phyloP scores from a whole-genome alignment of 2,113 vertebrate species.

The Mesembrinibis cayennensis region DNA sequence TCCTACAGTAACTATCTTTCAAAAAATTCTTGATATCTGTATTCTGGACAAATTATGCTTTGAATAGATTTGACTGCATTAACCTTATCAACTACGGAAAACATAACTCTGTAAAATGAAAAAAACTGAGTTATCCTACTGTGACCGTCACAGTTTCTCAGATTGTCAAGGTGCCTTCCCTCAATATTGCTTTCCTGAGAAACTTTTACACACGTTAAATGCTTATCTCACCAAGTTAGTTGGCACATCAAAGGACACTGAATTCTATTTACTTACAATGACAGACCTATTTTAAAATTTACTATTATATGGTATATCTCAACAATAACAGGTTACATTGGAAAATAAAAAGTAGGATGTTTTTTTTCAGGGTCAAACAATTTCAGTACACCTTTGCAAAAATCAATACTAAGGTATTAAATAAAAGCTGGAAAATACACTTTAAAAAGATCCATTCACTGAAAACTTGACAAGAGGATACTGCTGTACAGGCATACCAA shows the following conservation, averaged over 20 bases:
- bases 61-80: background rate
- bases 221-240: background rate
- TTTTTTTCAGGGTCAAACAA: background rate
- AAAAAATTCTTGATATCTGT: background rate
- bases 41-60: background rate
- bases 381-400: background rate
- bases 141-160: background rate
- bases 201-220: background rate
- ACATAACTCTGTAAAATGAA: background rate
- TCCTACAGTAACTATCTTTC: background rate
- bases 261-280: background rate
- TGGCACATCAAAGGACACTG: background rate
- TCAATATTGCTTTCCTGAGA: background rate
- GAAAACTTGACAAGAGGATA: background rate
- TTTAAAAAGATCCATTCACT: background rate
- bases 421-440: background rate
- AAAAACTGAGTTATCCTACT: background rate
- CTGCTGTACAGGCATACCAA: background rate
- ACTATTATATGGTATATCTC: background rate
- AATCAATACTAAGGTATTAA: background rate
- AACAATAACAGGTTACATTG: background rate
- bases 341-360: background rate
- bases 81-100: background rate
- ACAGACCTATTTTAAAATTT: background rate
- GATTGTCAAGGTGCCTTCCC: background rate